phyloP scores from a whole-genome alignment of 1,140 invertebrate species.

The Tetragnatha versicolor region DNA sequence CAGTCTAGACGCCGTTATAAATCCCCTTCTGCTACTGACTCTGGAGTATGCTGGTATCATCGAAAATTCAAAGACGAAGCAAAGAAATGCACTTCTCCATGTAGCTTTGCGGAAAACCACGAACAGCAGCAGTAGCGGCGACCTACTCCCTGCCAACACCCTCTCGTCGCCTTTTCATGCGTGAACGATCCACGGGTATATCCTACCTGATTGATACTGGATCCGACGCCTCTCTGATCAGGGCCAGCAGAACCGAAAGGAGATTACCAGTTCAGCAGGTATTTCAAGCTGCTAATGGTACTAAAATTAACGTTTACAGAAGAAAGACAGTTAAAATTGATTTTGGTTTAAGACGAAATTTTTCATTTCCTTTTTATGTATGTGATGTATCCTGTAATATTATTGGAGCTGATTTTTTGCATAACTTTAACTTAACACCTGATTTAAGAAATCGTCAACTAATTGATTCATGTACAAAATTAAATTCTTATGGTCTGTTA shows the following conservation, averaged over 20 bases:
- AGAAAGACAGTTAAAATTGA: slow-evolving; percentile 17
- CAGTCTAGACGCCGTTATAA: background rate
- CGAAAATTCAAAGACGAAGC: background rate
- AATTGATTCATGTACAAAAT: background rate
- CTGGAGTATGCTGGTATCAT: background rate
- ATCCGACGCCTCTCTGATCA: background rate
- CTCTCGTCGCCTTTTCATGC: slow-evolving; percentile 28
- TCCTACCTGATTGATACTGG: slow-evolving; percentile 38
- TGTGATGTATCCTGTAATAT: background rate
- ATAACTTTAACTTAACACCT: slow-evolving; percentile 20
- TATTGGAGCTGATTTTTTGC: slow-evolving; percentile 46
- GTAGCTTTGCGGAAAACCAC: background rate
- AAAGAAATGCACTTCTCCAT: background rate
- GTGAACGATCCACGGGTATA: background rate
- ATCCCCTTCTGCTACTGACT: background rate
- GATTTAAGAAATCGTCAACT: slow-evolving; percentile 16
- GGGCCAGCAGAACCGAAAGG: background rate
- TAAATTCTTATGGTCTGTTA: background rate
- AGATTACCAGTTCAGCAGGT: background rate
- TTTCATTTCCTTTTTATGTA: slow-evolving; percentile 23
- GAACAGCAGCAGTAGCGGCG: background rate
- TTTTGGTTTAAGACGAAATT: slow-evolving; percentile 13
- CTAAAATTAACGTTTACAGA: slow-evolving; percentile 25
- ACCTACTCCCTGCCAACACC: background rate
- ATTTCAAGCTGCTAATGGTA: slow-evolving; percentile 19